Evolutionary conservation across 2,888 invertebrate species (phyloP).

Genomic region (Nudaria mundana): DNA sequence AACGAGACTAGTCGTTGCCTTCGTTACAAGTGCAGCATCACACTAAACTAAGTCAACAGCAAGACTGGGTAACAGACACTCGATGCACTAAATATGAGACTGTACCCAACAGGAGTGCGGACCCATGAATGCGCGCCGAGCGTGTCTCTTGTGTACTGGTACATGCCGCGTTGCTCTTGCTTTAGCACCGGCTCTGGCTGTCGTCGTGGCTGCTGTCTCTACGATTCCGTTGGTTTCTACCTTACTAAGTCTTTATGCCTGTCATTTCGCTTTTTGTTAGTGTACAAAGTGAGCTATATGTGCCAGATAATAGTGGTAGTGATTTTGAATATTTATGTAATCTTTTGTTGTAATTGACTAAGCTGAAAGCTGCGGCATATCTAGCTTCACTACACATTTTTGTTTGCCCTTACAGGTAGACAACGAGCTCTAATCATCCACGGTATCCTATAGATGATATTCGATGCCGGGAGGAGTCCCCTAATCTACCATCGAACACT

Average conservation of each 20-base stretch:
- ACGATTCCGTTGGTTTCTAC: slow-evolving; percentile 26
- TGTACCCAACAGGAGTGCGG: slow-evolving; percentile 64
- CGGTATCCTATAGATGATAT: slow-evolving; percentile 56
- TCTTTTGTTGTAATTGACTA: slow-evolving; percentile 45
- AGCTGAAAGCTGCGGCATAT: slow-evolving; percentile 67
- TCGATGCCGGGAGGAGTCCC: slow-evolving; percentile 57
- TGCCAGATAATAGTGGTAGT: slow-evolving; percentile 36
- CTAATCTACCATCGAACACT: slow-evolving; percentile 74
- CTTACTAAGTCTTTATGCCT: slow-evolving; percentile 34
- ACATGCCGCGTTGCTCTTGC: slow-evolving; percentile 26
- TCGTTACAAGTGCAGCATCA: slow-evolving; percentile 70
- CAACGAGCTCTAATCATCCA: slow-evolving; percentile 53
- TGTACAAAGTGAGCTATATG: slow-evolving; percentile 40
- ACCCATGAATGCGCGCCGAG: slow-evolving; percentile 30
- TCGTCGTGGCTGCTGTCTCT: slow-evolving; percentile 22
- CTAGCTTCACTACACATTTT: slow-evolving; percentile 65
- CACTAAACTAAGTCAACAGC: slow-evolving; percentile 78
- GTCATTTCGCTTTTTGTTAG: slow-evolving; percentile 28
- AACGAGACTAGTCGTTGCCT: slow-evolving; percentile 62
- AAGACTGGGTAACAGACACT: slow-evolving; percentile 73
- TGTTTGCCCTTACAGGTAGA: slow-evolving; percentile 39
- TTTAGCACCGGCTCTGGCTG: slow-evolving; percentile 11
- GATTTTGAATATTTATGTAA: slow-evolving; percentile 34
- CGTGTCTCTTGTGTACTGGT: slow-evolving; percentile 24
- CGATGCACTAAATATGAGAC: slow-evolving; percentile 71